Base-by-base conservation (phyloP, 2,797 vertebrate genomes). In the Staurois parvus region DNA sequence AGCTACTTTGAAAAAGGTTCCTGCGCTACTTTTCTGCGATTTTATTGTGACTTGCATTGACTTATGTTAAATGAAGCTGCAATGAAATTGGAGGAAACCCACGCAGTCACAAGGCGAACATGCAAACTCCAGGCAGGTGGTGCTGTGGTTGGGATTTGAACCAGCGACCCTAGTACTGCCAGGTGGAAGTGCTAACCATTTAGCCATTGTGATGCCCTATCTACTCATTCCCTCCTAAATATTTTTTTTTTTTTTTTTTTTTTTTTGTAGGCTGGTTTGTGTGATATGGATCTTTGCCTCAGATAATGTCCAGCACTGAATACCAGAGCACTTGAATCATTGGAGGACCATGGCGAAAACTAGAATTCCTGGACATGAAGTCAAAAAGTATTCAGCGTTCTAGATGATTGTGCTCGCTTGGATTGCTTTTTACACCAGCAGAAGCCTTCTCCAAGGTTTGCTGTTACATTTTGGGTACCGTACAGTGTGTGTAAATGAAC, bases 321-420 rank as follows among this genome's bases (percentile, higher is more conserved):
- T n/a, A 70, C 56, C 32, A 15, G 24, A 29, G 15, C 64, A 32
- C 28, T 9, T 85, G 32, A 34, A 48, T 28, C 0, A 13, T 81
- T 87, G 87, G 72, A 87, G 86, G 86, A 89, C 92, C 28, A 83
- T 95, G 96, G 91, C 91, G 91, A 89, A 90, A 89, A 80, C 26
- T 88, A 34, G 91, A 79, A 70, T 89, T 93, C 86, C 80, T 89
- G 90, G 92, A 92, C 89, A 85, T 89, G 90, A 93, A 91, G 92
- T 94, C 91, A 92, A 88, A 90, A 88, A 90, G 90, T 89, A 62
- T 93, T 90, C 94, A 94, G 91, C 92, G 93, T 94, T 91, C 93
- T 97, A 96, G 96, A 99, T 99, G 98, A 99, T 99, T 95, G 96
- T 99, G 95, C 95, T 96, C 90, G 95, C 97, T 94, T 97, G 96